Base-by-base conservation (phyloP, 2,888 invertebrate species). In the Seira ritae region DNA sequence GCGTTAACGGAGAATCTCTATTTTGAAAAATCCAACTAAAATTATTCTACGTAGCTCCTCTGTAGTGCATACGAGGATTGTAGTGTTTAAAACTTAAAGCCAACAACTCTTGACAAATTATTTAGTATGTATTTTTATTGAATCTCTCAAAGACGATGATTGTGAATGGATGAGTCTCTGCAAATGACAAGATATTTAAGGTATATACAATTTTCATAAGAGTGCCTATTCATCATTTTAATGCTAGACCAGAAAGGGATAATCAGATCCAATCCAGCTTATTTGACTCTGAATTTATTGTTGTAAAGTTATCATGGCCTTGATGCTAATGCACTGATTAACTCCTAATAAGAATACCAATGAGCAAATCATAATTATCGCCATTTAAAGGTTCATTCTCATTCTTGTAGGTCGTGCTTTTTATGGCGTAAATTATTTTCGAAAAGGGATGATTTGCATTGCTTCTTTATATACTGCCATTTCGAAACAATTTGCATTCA, bases 41-140 rank as follows among this genome's bases (percentile, higher is more conserved):
- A 71, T 31, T 17, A 66, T 22, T 12, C 12, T 22, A 22, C 23
- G 66, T 66, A 66, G 66, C 66, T n/a, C 10, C 12, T 31, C 31
- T 4, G 79, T 79, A 66, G 79, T 23, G 20, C 20, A 20, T 20
- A 62, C 65, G 62, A 79, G 46, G 62, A n/a, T 72, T 66, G 24
- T 50, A 42, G 8, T 31, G 31, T 31, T 2, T 31, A 31, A 8
- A 31, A 31, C 31, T 31, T n/a, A 31, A 31, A 31, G 31, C 31
- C 31, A 46, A 79, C 24, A 31, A 55, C 23, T 50, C 70, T 77
- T 42, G 24, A 70, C 19, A 78, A 72, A 72, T 70, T 31, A 31
- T 31, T 31, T 31, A 31, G 31, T 79, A 77, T 79, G 31, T 79
- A 77, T 79, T 78, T 79, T 79, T 79, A 72, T 79, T 62, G 72